phyloP scores from a whole-genome alignment of 1,140 invertebrate species.

The Hylaeus volcanicus region DNA sequence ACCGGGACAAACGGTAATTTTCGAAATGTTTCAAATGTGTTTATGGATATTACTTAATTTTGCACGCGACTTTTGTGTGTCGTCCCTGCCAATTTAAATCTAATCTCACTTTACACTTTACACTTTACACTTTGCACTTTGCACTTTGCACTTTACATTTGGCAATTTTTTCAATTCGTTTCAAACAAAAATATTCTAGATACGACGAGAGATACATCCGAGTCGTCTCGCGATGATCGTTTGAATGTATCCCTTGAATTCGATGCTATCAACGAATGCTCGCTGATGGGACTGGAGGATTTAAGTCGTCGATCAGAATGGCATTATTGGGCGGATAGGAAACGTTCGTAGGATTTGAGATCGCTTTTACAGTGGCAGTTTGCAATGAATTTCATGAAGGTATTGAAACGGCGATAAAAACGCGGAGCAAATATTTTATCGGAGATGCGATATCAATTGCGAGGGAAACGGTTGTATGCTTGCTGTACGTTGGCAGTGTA shows the following conservation, averaged over 20 bases:
- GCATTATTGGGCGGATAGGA: background rate
- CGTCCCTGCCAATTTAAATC: no score
- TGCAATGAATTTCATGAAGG: background rate
- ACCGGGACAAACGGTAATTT: no score
- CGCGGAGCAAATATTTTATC: background rate
- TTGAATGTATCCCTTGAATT: background rate
- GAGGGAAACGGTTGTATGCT: no score
- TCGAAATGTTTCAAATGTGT: no score
- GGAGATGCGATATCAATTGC: no score
- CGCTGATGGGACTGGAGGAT: background rate
- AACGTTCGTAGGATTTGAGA: background rate
- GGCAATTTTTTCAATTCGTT: background rate
- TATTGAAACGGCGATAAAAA: background rate
- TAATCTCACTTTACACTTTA: no score
- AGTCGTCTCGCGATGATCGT: background rate
- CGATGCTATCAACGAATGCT: background rate
- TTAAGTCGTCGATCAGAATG: constrained; percentile 15
- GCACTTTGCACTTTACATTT: no score
- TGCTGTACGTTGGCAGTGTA: no score
- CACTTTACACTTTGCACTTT: no score
- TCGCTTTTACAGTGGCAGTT: constrained; percentile 1
- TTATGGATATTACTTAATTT: no score
- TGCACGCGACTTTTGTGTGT: no score
- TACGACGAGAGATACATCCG: background rate
- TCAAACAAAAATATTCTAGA: constrained; percentile 8